Evolutionary conservation across 2,888 invertebrate species (phyloP).

Genomic region (Acronicta leporina): DNA sequence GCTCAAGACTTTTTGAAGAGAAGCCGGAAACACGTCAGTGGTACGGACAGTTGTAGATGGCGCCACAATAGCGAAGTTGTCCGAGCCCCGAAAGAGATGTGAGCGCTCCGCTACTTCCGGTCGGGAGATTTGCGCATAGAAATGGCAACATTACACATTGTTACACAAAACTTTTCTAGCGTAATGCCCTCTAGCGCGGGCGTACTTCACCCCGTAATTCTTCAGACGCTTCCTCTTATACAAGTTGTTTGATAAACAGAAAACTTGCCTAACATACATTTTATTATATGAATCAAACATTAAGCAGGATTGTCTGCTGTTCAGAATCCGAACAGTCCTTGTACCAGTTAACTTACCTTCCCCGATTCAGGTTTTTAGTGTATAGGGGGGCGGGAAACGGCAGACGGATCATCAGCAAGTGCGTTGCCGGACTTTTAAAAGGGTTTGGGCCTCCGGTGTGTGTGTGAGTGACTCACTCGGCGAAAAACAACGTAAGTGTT

Average conservation of each 20-base stretch:
- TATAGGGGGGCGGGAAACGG: too few relatives aligned
- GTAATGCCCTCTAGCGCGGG: conserved; percentile 78
- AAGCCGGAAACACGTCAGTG: conserved; percentile 86
- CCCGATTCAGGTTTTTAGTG: too few relatives aligned
- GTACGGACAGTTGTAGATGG: conserved; percentile 85
- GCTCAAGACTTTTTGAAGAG: conserved; percentile 86
- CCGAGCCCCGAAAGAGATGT: conserved; percentile 68
- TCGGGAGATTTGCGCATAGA: conserved; percentile 83
- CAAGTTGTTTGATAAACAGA: conserved; percentile 76
- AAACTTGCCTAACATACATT: conserved; percentile 60
- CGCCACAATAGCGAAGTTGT: conserved; percentile 84
- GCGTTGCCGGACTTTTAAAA: too few relatives aligned
- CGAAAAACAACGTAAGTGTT: too few relatives aligned
- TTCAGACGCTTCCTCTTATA: conserved; percentile 73
- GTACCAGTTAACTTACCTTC: neutral
- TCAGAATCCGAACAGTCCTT: neutral
- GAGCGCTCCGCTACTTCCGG: conserved; percentile 77
- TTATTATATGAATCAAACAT: conserved; percentile 38
- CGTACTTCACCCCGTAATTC: conserved; percentile 79
- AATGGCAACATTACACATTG: conserved; percentile 88
- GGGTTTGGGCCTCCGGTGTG: too few relatives aligned
- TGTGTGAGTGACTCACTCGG: too few relatives aligned
- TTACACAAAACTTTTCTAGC: conserved; percentile 85
- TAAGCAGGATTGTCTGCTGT: conserved; percentile 21
- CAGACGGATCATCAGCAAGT: too few relatives aligned